A percentile compares a stretch with the other conserved stretches of the same genome.
Conservation (phyloP, 2,888 invertebrate species). For the Nycteola revayana region DNA sequence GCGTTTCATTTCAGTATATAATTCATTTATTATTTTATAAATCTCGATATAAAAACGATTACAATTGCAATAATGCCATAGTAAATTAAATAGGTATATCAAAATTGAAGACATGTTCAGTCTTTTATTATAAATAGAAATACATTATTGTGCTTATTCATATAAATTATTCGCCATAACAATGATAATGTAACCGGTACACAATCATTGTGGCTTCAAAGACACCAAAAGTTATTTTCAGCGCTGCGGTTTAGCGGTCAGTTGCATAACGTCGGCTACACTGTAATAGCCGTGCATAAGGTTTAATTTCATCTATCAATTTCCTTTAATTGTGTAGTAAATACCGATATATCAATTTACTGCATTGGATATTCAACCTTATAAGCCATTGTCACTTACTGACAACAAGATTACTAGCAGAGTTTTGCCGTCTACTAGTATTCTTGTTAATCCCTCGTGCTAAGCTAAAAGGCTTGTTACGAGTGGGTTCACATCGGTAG, state of each 20-base stretch:
- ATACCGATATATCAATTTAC: too few species aligned
- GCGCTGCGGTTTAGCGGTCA: slow-evolving; percentile 1
- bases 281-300: too few species aligned
- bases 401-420: too few species aligned
- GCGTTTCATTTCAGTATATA: slow-evolving; percentile 28
- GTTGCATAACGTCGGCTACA: slow-evolving; percentile 7
- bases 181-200: slow-evolving; percentile 51
- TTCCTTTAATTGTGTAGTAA: too few species aligned
- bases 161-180: slow-evolving; percentile 61
- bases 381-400: too few species aligned
- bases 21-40: slow-evolving; percentile 28
- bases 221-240: slow-evolving; percentile 9
- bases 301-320: too few species aligned
- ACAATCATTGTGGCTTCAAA: slow-evolving; percentile 50
- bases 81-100: slow-evolving; percentile 47
- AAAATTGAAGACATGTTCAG: slow-evolving; percentile 50
- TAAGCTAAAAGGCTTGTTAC: too few species aligned
- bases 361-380: too few species aligned
- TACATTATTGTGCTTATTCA: slow-evolving; percentile 41
- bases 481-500: too few species aligned
- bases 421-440: too few species aligned
- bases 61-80: slow-evolving; percentile 33
- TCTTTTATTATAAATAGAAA: slow-evolving; percentile 41
- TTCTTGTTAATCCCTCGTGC: too few species aligned
- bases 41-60: slow-evolving; percentile 32